Evolutionary conservation across 2,797 vertebrate genomes (phyloP).

Genomic region (Zenarchopterus dispar): DNA sequence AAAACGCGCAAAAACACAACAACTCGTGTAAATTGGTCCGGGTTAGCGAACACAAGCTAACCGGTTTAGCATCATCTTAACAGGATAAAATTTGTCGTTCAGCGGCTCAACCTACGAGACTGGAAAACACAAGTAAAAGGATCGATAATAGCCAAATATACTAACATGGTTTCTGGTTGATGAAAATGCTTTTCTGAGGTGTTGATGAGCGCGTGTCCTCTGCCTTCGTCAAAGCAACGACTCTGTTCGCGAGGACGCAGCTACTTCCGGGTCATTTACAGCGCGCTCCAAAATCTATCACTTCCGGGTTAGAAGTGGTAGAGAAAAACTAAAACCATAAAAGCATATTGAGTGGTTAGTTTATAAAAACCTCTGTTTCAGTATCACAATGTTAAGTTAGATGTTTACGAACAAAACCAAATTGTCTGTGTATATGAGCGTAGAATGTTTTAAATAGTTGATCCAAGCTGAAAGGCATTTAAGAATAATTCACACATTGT

Average conservation of each 20-base stretch:
- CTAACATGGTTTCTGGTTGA: slow-evolving; percentile 59
- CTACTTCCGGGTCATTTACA: slow-evolving; percentile 59
- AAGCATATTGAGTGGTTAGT: no score
- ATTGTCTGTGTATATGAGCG: no score
- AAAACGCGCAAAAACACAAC: neutral
- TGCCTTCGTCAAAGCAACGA: slow-evolving; percentile 44
- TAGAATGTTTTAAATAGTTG: no score
- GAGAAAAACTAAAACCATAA: no score
- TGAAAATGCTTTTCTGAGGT: neutral
- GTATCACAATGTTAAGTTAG: no score
- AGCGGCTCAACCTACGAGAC: no score
- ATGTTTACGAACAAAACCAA: no score
- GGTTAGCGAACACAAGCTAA: slow-evolving; percentile 9
- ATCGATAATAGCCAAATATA: neutral
- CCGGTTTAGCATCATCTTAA: neutral
- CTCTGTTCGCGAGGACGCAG: slow-evolving; percentile 18
- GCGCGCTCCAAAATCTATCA: slow-evolving; percentile 22
- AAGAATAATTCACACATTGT: no score
- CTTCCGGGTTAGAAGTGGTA: slow-evolving; percentile 58
- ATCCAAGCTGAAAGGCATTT: no score
- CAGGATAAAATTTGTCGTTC: rapidly evolving
- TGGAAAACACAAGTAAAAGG: no score
- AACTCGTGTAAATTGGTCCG: slow-evolving; percentile 20
- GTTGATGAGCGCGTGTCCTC: neutral
- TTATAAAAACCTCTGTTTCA: no score